phyloP scores from a whole-genome alignment of 2,113 vertebrate genomes.

The Mustela nigripes region DNA sequence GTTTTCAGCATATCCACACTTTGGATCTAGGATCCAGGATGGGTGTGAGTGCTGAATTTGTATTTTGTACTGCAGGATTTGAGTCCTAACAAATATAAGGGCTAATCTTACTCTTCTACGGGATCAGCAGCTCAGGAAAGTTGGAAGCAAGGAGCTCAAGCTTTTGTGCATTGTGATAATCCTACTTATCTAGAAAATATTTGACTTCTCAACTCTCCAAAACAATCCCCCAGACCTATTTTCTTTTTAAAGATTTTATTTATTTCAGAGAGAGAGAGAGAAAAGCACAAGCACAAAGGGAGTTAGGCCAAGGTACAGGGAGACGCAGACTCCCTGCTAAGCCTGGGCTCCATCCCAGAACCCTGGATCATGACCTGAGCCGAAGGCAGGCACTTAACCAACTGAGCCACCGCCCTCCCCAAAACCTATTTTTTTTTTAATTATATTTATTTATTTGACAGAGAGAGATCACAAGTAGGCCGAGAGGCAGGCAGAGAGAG shows the following conservation, averaged over 20 bases:
- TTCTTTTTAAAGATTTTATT: neutral
- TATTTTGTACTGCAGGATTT: neutral
- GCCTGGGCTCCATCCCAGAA: too few relatives aligned
- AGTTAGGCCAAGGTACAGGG: too few relatives aligned
- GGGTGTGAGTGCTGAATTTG: neutral
- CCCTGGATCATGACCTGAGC: too few relatives aligned
- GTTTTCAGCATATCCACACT: neutral
- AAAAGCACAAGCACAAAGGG: too few relatives aligned
- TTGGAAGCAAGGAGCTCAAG: neutral
- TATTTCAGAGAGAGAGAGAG: too few relatives aligned
- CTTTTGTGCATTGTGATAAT: neutral
- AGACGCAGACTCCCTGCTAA: too few relatives aligned
- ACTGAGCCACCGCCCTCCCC: too few relatives aligned
- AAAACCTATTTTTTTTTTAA: neutral
- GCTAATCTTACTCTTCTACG: neutral
- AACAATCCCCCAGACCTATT: neutral
- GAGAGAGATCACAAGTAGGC: too few relatives aligned
- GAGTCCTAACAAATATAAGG: neutral
- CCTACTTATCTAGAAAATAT: neutral
- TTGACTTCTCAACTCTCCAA: neutral
- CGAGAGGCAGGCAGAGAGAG: too few relatives aligned
- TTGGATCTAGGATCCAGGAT: neutral
- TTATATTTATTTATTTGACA: too few relatives aligned
- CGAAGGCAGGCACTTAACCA: fast-evolving
- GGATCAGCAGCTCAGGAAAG: neutral